Percentiles rank a stretch among this genome's conserved stretches.
phyloP scores from a whole-genome alignment of 2,888 invertebrate species.

The Uropetala carovei region DNA sequence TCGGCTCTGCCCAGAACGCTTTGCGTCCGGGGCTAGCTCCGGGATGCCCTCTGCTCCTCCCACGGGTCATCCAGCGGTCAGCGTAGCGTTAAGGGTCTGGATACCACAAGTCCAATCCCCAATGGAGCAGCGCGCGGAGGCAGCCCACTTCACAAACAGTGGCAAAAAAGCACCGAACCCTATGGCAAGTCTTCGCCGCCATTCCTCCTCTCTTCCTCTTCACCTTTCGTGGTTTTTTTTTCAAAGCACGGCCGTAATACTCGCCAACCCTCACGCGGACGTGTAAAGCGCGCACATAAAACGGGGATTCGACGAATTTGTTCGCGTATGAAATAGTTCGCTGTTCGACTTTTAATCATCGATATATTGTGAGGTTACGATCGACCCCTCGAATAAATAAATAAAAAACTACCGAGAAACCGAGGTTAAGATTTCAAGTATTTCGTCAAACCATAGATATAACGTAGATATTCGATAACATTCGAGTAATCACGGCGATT shows the following conservation, averaged over 20 bases:
- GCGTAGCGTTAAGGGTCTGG: slow-evolving; percentile 58
- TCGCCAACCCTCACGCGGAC: neutral
- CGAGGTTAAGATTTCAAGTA: too few relatives aligned
- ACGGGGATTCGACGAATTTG: neutral
- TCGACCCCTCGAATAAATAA: neutral
- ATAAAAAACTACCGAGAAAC: too few relatives aligned
- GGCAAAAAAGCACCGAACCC: slow-evolving; percentile 31
- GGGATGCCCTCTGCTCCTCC: neutral
- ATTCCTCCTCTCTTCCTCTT: neutral
- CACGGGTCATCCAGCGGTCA: slow-evolving; percentile 44
- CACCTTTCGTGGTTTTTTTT: neutral
- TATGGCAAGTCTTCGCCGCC: neutral
- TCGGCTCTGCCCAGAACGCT: slow-evolving; percentile 13
- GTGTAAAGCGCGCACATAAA: neutral
- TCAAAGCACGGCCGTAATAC: neutral
- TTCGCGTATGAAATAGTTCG: neutral
- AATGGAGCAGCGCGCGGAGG: neutral
- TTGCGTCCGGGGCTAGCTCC: neutral
- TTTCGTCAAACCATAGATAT: too few relatives aligned
- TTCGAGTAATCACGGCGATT: too few relatives aligned
- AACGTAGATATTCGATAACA: too few relatives aligned
- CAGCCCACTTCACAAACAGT: slow-evolving; percentile 15
- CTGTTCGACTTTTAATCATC: slow-evolving; percentile 27
- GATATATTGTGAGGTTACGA: neutral
- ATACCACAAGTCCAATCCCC: slow-evolving; percentile 19